Percentiles rank a stretch among this genome's conserved stretches.
Conservation (phyloP, 2,888 invertebrate genomes). For the Sisyra terminalis region DNA sequence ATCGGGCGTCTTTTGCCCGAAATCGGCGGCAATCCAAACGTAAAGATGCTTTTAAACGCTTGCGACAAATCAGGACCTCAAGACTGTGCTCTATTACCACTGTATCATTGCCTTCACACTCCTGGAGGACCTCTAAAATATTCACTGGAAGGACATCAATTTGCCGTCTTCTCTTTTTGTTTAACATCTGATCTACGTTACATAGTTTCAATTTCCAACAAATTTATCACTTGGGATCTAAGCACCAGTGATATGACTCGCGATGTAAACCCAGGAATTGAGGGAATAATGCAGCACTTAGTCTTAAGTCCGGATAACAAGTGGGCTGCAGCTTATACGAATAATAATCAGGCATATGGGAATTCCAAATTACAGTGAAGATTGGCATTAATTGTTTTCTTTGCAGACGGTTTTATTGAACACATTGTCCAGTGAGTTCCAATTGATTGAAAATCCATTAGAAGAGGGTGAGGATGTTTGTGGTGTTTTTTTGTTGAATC, state of each 20-base stretch:
- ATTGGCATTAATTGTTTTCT: constrained; percentile 7
- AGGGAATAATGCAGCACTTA: constrained; percentile 91
- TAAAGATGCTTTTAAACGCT: constrained; percentile 74
- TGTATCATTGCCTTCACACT: constrained; percentile 92
- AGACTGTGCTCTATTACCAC: constrained; percentile 79
- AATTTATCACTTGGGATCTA: constrained; percentile 94
- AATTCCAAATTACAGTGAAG: too few species aligned
- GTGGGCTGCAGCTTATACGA: constrained; percentile 89
- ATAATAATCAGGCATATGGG: constrained; percentile 60
- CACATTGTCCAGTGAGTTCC: constrained; percentile 85
- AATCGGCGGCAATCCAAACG: constrained; percentile 63
- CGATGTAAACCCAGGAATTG: constrained; percentile 82
- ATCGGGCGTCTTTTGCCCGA: constrained; percentile 86
- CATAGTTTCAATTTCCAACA: constrained; percentile 90
- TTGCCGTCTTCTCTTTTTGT: constrained; percentile 87
- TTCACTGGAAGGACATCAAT: constrained; percentile 94
- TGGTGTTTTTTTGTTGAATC: constrained; percentile 48
- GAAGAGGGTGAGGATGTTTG: constrained; percentile 46
- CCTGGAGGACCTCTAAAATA: constrained; percentile 99
- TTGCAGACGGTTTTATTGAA: constrained; percentile 71
- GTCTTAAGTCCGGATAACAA: constrained; percentile 89
- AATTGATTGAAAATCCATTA: constrained; percentile 71
- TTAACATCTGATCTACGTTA: constrained; percentile 81
- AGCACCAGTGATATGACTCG: constrained; percentile 89
- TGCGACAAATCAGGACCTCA: constrained; percentile 81